Conservation (phyloP, 2,888 invertebrate genomes). For the Tetranychus truncatus region DNA sequence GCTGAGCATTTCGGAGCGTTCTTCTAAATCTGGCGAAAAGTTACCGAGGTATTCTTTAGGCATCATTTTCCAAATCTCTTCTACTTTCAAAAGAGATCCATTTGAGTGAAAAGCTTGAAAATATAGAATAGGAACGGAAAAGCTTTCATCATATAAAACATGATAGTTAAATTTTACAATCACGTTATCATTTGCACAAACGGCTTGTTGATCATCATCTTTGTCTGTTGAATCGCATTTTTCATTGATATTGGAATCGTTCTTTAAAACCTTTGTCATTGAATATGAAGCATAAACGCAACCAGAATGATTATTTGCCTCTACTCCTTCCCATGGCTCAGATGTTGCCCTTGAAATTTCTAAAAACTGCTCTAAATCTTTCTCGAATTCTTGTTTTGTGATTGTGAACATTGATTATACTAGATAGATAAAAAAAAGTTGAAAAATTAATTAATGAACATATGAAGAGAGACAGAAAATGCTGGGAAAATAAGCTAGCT, state of each 20-base stretch:
- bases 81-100: conserved; percentile 11
- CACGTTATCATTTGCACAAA: neutral
- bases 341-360: neutral
- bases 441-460: too few species aligned
- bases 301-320: neutral
- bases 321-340: neutral
- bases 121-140: conserved; percentile 34
- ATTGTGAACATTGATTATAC: neutral
- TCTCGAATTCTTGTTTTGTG: neutral
- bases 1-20: neutral
- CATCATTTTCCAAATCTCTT: conserved; percentile 16
- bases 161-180: conserved; percentile 30
- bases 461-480: too few species aligned
- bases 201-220: neutral
- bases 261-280: neutral
- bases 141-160: conserved; percentile 33
- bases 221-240: neutral
- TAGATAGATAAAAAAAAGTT: too few species aligned
- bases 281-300: neutral
- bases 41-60: neutral
- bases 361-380: neutral
- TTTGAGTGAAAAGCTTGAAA: conserved; percentile 30
- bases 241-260: neutral
- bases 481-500: too few species aligned
- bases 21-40: neutral